Evolutionary conservation across 2,797 vertebrate genomes (phyloP), one percentile per base, ranked within the genome.

Genomic region (Lacerta viridis): DNA sequence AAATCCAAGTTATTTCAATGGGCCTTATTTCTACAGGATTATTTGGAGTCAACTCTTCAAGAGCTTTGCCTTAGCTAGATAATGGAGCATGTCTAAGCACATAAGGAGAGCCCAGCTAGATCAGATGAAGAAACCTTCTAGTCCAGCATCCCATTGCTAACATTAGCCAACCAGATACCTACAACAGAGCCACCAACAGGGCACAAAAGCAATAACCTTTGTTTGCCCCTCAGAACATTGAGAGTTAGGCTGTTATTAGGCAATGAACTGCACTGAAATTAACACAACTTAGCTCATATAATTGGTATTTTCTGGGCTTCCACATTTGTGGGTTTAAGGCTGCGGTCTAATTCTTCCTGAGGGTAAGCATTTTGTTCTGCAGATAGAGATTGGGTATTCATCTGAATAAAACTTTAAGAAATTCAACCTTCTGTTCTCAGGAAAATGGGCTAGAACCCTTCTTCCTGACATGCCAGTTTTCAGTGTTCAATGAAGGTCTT

Each of bases 371-470:
- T 50, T 46, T 25, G 17, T 25, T 50, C 2, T 78, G 17, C 76
- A 50, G 76, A 15, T 27, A 20, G 1, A 25, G 20, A 39, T 20
- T 41, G 18, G 36, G 25, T 76, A 8, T 72, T 36, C 17, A 2
- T 72, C 17, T 36, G 18, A 72, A 36, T 1, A 72, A 7, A 36
- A 5, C 33, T 33, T 72, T 75, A 13, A 20, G 25, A 27, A 50
- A 55, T n/a, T 17, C 39, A 55, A 84, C 20, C 5, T 17, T 39
- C 61, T 18, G 2, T n/a, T 55, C 5, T 50, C 46, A 55, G 41
- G 25, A 15, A n/a, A 50, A 66, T 91, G 78, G 85, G 68, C 77
- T 88, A 88, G 69, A 90, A 10, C 77, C 93, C 93, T 92, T 85
- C 33, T 77, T 39, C 85, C 90, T 84, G 20, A 50, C 86, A 91